phyloP scores from a whole-genome alignment of 2,113 vertebrate genomes.

The Solenodon paradoxus region DNA sequence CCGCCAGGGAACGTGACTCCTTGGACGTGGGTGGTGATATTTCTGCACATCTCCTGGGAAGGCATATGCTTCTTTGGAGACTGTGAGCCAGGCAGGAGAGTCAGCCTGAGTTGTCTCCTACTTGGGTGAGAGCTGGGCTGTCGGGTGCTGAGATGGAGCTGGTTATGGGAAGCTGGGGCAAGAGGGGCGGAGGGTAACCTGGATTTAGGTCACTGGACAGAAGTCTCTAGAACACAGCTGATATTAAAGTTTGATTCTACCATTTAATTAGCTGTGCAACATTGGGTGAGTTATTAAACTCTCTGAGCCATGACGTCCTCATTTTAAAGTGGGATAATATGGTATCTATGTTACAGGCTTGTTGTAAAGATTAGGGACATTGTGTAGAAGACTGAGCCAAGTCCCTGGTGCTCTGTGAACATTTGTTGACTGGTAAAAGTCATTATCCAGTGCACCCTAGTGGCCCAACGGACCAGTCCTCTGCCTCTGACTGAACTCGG shows the following conservation, averaged over 20 bases:
- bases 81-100: background rate
- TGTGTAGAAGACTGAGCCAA: background rate
- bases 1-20: conserved; percentile 43
- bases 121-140: background rate
- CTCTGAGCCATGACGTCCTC: background rate
- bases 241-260: background rate
- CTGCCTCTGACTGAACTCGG: no score
- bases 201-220: background rate
- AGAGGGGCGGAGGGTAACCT: background rate
- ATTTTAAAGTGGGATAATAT: background rate
- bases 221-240: background rate
- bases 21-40: conserved; percentile 64
- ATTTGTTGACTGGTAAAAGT: background rate
- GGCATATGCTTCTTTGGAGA: conserved; percentile 49
- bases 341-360: background rate
- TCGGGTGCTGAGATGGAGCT: background rate
- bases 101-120: background rate
- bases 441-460: no score
- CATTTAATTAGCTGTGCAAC: background rate
- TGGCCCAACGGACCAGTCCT: no score
- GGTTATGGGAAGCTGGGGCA: background rate
- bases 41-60: conserved; percentile 60
- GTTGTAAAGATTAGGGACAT: background rate
- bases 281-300: background rate
- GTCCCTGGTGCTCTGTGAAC: background rate